Conservation (phyloP, 2,888 invertebrate genomes). For the Notodonta ziczac region DNA sequence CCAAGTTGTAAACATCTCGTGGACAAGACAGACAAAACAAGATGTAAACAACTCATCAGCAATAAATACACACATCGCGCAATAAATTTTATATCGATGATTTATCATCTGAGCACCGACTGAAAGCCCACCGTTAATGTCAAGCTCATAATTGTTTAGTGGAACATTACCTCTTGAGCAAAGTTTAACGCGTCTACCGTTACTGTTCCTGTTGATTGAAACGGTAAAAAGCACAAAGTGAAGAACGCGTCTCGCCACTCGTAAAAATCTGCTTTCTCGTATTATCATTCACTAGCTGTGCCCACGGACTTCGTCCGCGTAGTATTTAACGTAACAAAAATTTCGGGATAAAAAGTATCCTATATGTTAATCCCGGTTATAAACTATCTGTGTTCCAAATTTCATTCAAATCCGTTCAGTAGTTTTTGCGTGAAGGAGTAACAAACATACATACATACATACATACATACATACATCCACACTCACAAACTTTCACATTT, state of each 20-base stretch:
- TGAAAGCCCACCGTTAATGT: neutral
- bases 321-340: no score
- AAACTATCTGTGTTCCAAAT: no score
- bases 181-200: slow-evolving; percentile 44
- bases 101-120: slow-evolving; percentile 14
- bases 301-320: no score
- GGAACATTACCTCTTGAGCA: neutral
- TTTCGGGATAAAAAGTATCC: no score
- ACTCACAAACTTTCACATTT: no score
- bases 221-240: slow-evolving; percentile 53
- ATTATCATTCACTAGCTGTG: neutral
- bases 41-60: no score
- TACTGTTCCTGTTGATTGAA: slow-evolving; percentile 51
- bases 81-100: slow-evolving; percentile 30
- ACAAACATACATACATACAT: no score
- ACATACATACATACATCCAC: no score
- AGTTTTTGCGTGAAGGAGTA: no score
- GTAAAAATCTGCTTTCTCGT: neutral
- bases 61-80: slow-evolving; percentile 13
- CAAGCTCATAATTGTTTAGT: neutral
- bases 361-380: no score
- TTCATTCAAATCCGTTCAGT: no score
- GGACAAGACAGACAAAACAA: no score
- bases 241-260: neutral
- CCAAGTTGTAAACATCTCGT: neutral